These are phyloP conservation scores for Enchytraeus crypticus DNA, from an alignment of 2,888 invertebrate species.

Conservation along the genomic window DNA sequence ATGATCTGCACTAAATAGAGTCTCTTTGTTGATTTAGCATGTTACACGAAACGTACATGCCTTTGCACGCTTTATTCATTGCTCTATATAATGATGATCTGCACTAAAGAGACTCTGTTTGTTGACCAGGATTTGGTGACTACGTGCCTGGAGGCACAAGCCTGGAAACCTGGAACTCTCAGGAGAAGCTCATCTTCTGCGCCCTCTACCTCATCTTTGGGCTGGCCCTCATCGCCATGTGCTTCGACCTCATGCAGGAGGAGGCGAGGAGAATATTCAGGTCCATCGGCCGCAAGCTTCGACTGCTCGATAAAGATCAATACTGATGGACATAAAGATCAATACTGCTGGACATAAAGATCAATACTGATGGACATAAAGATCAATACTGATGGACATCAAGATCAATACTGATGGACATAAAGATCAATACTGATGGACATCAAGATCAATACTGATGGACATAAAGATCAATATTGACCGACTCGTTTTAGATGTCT, in stretches of 20 bases:
- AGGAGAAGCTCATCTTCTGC: slow-evolving; percentile 39
- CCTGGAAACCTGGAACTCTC: slow-evolving; percentile 35
- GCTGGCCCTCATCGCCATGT: slow-evolving; percentile 50
- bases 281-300: neutral
- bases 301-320: slow-evolving; percentile 27
- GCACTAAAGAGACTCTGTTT: no score
- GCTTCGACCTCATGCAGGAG: slow-evolving; percentile 50
- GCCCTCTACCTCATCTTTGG: slow-evolving; percentile 48
- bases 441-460: neutral
- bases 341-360: no score
- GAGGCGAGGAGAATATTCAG: slow-evolving; percentile 34
- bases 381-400: no score
- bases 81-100: no score
- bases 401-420: neutral
- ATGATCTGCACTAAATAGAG: no score
- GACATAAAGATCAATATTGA: neutral
- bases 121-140: slow-evolving; percentile 51
- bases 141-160: slow-evolving; percentile 45
- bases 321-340: neutral
- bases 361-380: neutral
- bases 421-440: neutral
- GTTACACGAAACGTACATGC: no score
- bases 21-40: no score
- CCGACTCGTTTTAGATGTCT: no score
- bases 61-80: no score